Evolutionary conservation across 1,140 invertebrate genomes (phyloP), one percentile per base, ranked within the genome.

Genomic region (Drosophila asahinai): DNA sequence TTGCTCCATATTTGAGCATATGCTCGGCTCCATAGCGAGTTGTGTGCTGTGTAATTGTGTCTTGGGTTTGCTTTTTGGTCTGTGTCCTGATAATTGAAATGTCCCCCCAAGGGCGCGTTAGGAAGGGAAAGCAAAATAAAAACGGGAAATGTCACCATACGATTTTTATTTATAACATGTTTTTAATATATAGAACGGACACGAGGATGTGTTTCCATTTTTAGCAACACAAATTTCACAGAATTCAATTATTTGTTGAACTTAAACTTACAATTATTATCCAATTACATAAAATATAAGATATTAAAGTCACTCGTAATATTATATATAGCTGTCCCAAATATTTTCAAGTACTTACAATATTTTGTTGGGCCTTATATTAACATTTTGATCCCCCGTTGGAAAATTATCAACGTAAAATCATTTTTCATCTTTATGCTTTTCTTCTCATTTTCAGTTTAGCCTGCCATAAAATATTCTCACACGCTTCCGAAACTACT

Each of bases 71-170:
- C 36, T 52, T 70, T 70, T 74, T 49, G 58, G 65, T 79, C 77
- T 71, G 73, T 48, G 81, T 74, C 70, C 80, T 83, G 81, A 84
- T 87, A 89, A 89, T 89, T 89, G 84, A 89, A 89, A 89, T 89
- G 81, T 65, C 67, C 81, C 84, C 84, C 84, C 55, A 62, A 66
- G 72, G 83, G 55, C 72, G 61, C 65, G 65, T 87, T 83, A 68
- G 36, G 17, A 36, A 47, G 2, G n/a, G 22, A 43, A 45, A n/a
- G 22, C 48, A 33, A 65, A 58, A 40, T 22, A 57, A 57, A 58
- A 57, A 58, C 38, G 22, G 17, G 42, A 62, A 51, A 48, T 68
- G 25, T 22, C 40, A 30, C 17, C 17, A 5, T 17, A 17, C 22
- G 22, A 45, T 17, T 27, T 51, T 36, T 68, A 57, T 71, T 71